Percentiles rank a stretch among this genome's conserved stretches.
Evolutionary conservation across 2,113 vertebrate genomes (phyloP).

Genomic region (Turnix velox): DNA sequence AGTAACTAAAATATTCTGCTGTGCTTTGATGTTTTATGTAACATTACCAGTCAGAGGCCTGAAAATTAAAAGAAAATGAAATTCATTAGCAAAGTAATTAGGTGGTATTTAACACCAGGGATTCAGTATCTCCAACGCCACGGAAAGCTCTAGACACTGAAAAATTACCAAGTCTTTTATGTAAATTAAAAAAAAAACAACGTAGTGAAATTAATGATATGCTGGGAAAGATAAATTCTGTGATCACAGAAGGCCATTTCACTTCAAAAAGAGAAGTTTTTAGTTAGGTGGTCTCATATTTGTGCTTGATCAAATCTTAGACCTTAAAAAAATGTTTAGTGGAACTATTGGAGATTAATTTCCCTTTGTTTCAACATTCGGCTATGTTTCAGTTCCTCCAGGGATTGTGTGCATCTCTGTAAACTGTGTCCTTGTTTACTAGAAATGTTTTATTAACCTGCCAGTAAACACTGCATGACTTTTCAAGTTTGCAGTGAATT

Average conservation of each 20-base stretch:
- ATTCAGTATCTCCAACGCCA: not conserved
- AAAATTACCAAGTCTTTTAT: not conserved
- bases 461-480: not conserved
- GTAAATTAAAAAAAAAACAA: not conserved
- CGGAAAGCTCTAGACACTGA: not conserved
- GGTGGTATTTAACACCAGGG: not conserved
- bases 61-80: not conserved
- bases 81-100: not conserved
- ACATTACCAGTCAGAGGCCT: not conserved
- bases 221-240: not conserved
- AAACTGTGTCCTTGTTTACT: not conserved
- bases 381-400: not conserved
- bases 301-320: not conserved
- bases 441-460: not conserved
- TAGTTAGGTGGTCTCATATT: not conserved
- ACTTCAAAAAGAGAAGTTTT: not conserved
- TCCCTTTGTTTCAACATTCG: not conserved
- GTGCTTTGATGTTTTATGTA: not conserved
- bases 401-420: not conserved
- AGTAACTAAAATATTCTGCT: not conserved
- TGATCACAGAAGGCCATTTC: not conserved
- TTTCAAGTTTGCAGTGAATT: not conserved
- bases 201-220: accelerated
- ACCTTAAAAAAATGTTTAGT: not conserved
- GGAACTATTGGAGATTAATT: not conserved